phyloP scores from a whole-genome alignment of 2,113 vertebrate species.

The Elgaria multicarinata region DNA sequence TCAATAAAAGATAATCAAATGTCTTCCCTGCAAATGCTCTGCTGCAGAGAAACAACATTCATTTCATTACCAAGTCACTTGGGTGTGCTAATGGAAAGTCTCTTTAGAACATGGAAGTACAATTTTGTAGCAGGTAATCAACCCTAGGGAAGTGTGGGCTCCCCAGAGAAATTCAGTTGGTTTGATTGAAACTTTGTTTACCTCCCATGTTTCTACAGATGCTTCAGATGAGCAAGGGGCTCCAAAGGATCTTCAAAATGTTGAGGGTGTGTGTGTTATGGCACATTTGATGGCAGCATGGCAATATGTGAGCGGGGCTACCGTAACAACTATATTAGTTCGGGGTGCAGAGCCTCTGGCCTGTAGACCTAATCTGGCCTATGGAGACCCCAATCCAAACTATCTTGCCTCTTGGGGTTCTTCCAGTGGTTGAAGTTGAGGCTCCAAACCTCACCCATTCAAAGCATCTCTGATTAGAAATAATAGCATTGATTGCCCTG shows the following conservation, averaged over 20 bases:
- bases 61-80: constrained; percentile 9
- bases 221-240: neutral
- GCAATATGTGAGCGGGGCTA: neutral
- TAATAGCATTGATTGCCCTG: too few relatives aligned
- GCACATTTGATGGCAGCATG: neutral
- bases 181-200: neutral
- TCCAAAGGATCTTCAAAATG: too few relatives aligned
- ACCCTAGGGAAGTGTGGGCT: neutral
- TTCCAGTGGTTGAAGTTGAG: too few relatives aligned
- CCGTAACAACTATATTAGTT: neutral
- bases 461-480: too few relatives aligned
- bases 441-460: too few relatives aligned
- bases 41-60: neutral
- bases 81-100: neutral
- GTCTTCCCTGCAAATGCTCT: neutral
- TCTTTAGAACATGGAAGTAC: neutral
- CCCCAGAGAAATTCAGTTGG: neutral
- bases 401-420: too few relatives aligned
- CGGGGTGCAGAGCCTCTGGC: too few relatives aligned
- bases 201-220: neutral
- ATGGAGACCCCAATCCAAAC: too few relatives aligned
- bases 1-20: constrained; percentile 32
- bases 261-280: too few relatives aligned
- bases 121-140: neutral
- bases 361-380: too few relatives aligned